Conservation (phyloP, 2,113 vertebrate species). For the Gulo gulo region DNA sequence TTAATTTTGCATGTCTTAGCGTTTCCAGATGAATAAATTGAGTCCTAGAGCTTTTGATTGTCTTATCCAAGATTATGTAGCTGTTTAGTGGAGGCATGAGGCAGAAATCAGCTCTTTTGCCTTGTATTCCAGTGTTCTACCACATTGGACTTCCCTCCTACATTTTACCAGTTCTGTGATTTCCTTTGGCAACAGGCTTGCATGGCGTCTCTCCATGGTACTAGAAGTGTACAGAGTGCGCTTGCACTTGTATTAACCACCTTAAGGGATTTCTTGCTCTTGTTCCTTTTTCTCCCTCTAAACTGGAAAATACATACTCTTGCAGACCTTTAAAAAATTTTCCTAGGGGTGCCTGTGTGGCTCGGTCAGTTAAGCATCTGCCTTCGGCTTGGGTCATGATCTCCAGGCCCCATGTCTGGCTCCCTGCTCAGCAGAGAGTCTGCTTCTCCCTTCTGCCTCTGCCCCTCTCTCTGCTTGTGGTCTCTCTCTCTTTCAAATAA, state of each 20-base stretch:
- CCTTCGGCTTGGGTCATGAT: background rate
- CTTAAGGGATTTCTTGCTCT: background rate
- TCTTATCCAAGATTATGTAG: background rate
- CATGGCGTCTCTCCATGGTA: background rate
- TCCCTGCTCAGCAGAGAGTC: background rate
- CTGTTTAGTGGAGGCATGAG: background rate
- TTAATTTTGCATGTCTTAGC: background rate
- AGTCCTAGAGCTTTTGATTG: background rate
- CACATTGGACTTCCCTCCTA: background rate
- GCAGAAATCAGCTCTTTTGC: background rate
- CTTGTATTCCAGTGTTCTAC: background rate
- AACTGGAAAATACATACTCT: background rate
- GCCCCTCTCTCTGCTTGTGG: background rate
- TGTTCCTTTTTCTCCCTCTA: background rate
- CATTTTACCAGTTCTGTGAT: background rate
- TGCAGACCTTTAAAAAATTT: background rate
- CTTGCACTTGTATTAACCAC: background rate
- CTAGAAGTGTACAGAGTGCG: background rate
- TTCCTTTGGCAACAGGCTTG: background rate
- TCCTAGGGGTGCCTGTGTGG: background rate
- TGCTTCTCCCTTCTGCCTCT: background rate
- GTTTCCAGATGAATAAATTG: constrained; percentile 25
- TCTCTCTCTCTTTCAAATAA: background rate
- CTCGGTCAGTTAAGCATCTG: background rate
- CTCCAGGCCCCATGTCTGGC: background rate